A percentile compares a stretch with the other conserved stretches of the same genome.
Conservation (phyloP, 1,140 invertebrate genomes). For the Papilio glaucus region DNA sequence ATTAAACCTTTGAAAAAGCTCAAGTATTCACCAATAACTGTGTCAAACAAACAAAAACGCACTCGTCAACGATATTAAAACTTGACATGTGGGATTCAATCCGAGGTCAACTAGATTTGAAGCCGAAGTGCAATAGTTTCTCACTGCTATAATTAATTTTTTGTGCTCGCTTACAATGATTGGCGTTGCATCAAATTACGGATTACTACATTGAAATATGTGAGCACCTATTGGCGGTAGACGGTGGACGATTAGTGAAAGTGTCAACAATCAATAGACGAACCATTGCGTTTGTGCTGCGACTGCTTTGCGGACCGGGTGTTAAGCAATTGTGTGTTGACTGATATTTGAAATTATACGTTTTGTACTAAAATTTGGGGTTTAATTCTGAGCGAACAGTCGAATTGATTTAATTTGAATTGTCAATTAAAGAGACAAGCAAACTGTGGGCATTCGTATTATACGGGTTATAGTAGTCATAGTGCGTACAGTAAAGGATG, state of each 20-base stretch:
- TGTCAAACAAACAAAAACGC: not conserved
- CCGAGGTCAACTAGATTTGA: not conserved
- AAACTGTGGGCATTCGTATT: too few species aligned
- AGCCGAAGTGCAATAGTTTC: not conserved
- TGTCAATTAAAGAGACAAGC: too few species aligned
- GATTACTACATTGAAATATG: conserved; percentile 32
- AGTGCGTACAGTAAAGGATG: too few species aligned
- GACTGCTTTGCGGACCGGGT: not conserved
- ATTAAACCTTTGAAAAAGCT: too few species aligned
- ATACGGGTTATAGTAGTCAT: too few species aligned
- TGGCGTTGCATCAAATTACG: not conserved
- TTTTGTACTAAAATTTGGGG: too few species aligned
- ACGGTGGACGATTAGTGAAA: conserved; percentile 66
- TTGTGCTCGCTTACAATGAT: not conserved
- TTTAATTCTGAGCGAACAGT: too few species aligned
- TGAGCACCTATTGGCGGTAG: conserved; percentile 49
- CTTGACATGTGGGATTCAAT: not conserved
- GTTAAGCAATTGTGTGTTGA: not conserved
- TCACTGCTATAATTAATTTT: not conserved
- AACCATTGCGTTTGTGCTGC: conserved; percentile 6
- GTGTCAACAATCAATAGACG: conserved; percentile 41
- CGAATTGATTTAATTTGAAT: too few species aligned
- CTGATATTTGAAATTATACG: too few species aligned
- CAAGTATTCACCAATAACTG: too few species aligned
- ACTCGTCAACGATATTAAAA: not conserved